Evolutionary conservation across 2,888 invertebrate species (phyloP).

Genomic region (Aphelenchoides bicaudatus): DNA sequence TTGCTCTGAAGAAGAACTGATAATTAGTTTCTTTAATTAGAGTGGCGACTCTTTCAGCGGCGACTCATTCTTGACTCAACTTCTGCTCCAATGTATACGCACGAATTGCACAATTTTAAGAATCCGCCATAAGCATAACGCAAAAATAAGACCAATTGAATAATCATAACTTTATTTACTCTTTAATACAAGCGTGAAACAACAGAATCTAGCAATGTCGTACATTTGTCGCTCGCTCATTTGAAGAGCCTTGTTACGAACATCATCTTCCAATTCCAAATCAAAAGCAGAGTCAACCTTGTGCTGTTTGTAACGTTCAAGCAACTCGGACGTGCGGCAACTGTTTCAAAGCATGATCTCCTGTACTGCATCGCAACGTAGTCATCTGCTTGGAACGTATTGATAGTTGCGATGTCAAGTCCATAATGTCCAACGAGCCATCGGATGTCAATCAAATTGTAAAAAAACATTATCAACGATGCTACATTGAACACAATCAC

Average conservation of each 20-base stretch:
- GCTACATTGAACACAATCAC: no score
- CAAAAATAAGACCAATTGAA: no score
- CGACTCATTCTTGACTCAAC: slow-evolving; percentile 79
- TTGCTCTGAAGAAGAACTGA: slow-evolving; percentile 24
- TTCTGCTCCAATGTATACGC: slow-evolving; percentile 83
- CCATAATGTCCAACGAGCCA: no score
- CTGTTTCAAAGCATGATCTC: slow-evolving; percentile 93
- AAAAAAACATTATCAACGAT: no score
- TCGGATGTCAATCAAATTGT: no score
- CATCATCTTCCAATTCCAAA: slow-evolving; percentile 79
- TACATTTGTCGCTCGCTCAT: slow-evolving; percentile 81
- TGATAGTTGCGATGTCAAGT: no score
- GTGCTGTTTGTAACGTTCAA: slow-evolving; percentile 82
- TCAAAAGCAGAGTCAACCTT: slow-evolving; percentile 86
- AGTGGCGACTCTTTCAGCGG: slow-evolving; percentile 76
- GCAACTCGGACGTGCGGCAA: slow-evolving; percentile 84
- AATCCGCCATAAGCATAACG: no score
- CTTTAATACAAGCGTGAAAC: no score
- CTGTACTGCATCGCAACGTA: no score
- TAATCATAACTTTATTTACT: no score
- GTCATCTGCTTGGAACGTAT: no score
- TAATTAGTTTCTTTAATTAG: slow-evolving; percentile 33
- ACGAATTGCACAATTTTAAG: no score
- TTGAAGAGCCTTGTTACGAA: slow-evolving; percentile 72
- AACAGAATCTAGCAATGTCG: slow-evolving; percentile 96